Base-by-base conservation (phyloP, 53 echinoderm and acorn worm genomes). In the Astropecten irregularis region DNA sequence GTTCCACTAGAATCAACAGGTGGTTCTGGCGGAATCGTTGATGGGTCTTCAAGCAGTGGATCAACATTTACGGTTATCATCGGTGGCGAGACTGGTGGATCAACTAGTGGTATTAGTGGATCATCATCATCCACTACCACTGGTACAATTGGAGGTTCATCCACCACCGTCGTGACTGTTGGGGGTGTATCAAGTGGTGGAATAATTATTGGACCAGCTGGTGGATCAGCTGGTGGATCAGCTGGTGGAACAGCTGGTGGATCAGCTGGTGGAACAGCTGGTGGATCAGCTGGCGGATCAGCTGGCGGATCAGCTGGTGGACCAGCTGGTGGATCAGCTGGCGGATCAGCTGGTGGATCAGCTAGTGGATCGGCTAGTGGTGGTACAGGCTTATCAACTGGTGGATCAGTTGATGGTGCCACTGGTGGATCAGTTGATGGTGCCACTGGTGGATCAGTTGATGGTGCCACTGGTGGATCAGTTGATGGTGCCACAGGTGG, bases 161-260 rank as follows among this genome's bases (percentile, higher is more conserved):
- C 74, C 14, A 26, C 56, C 74, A 74, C 74, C 10, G 74, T 74
- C 0, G 71, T 71, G 50, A 49, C 50, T 16, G 71, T 71, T 23
- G 49, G 71, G 26, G 71, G 71, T 16, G 31, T 31, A 7, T 31
- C 73, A 1, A 54, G 10, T 21, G 76, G 11, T 16, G 59, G 21
- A 33, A 22, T 38, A 37, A 37, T 23, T 33, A 68, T 22, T 6
- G 39, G 19, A 35, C n/a, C 30, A 21, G 63, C 11, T 15, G 63
- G 34, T 23, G 40, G 46, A 10, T 23, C 70, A 2, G 37, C 25
- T 15, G 73, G 15, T 5, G 76, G 21, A 33, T 37, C 31, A n/a
- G 40, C 40, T 68, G 40, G 18, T 6, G 39, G 29, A 22, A 42
- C 36, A 4, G 35, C 8, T 9, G 68, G 40, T n/a, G 68, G 68